phyloP scores from a whole-genome alignment of 1,140 invertebrate genomes.

The Drosophila tropicalis region DNA sequence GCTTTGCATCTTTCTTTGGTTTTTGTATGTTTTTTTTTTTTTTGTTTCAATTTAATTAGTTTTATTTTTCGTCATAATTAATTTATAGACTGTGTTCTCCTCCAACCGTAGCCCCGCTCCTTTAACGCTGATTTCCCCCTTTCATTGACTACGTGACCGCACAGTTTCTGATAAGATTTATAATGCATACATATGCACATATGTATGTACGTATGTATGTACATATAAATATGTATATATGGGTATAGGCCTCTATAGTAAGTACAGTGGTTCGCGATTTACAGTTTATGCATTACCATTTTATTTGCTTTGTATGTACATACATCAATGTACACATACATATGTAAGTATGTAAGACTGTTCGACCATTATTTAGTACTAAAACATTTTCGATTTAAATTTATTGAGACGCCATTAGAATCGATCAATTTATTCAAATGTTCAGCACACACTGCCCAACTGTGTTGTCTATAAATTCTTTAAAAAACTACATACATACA shows the following conservation, averaged over 20 bases:
- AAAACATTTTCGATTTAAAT: too few relatives aligned
- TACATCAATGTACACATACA: not conserved
- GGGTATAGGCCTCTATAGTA: not conserved
- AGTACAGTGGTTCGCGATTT: not conserved
- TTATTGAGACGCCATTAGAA: too few relatives aligned
- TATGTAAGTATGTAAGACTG: not conserved
- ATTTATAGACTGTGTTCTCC: not conserved
- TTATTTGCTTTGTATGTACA: not conserved
- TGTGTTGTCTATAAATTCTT: too few relatives aligned
- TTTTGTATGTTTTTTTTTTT: conserved; percentile 12
- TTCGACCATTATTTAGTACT: too few relatives aligned
- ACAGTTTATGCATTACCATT: too few relatives aligned
- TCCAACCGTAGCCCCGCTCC: too few relatives aligned
- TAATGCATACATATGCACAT: conserved; percentile 6
- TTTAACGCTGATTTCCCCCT: not conserved
- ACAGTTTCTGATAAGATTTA: conserved; percentile 5
- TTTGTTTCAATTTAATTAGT: conserved; percentile 37
- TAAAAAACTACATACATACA: too few relatives aligned
- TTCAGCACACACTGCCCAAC: too few relatives aligned
- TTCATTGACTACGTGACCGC: conserved; percentile 3
- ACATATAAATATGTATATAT: not conserved
- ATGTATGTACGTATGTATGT: not conserved
- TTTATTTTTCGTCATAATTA: conserved; percentile 21
- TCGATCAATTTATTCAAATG: too few relatives aligned
- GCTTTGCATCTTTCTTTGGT: conserved; percentile 23